Conservation (phyloP, 2,888 invertebrate species). For the Adelognathus sp. region DNA sequence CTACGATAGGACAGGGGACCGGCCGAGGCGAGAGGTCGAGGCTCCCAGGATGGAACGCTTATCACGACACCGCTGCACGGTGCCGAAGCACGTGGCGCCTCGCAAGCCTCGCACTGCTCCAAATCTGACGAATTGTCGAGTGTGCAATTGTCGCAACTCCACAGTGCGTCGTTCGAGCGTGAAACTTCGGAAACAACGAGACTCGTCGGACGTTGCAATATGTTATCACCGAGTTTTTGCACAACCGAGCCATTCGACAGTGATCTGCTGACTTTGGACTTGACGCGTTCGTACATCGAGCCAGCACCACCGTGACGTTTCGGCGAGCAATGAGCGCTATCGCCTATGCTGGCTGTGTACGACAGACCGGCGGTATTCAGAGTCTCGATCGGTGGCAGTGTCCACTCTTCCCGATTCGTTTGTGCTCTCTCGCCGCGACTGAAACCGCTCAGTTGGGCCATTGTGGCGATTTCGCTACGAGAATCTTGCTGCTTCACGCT, state of each 20-base stretch:
- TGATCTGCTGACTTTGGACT: constrained; percentile 84
- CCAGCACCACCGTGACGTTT: constrained; percentile 81
- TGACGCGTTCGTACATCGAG: constrained; percentile 81
- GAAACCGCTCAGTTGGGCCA: constrained; percentile 78
- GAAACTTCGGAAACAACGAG: constrained; percentile 83
- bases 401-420: constrained; percentile 76
- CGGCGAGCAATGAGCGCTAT: constrained; percentile 80
- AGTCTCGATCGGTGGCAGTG: constrained; percentile 74
- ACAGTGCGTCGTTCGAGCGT: constrained; percentile 79
- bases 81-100: constrained; percentile 85
- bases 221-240: constrained; percentile 83
- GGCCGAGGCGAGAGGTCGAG: constrained; percentile 76
- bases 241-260: constrained; percentile 86
- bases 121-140: constrained; percentile 87
- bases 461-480: constrained; percentile 68
- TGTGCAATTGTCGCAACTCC: constrained; percentile 90
- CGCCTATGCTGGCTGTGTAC: constrained; percentile 70
- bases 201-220: constrained; percentile 83
- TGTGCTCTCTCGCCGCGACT: constrained; percentile 71
- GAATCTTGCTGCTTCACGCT: constrained; percentile 62
- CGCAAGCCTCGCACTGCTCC: constrained; percentile 89
- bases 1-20: constrained; percentile 79
- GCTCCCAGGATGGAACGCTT: constrained; percentile 81
- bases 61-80: constrained; percentile 81
- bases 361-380: constrained; percentile 71